Evolutionary conservation across 2,888 invertebrate species (phyloP), one percentile per base, ranked within the genome.

Genomic region (Lingula anatina): DNA sequence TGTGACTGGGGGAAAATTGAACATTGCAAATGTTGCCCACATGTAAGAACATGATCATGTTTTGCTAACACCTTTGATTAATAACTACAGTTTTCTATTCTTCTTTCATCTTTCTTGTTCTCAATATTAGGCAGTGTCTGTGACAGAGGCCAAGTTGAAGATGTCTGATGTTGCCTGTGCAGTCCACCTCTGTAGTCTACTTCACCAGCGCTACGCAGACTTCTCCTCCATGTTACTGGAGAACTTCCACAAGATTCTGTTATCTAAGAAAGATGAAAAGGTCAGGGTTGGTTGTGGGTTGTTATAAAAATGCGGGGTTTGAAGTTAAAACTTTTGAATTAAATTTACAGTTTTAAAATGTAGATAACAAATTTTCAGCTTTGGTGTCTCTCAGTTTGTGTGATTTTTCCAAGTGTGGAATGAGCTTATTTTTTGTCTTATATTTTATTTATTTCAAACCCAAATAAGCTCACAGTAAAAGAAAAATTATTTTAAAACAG

Each of bases 131-230:
- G 77, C 94, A n/a, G 83, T 89, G 1, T 92, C 93, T 5, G 82
- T 97, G 18, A 61, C 66, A 0, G 97, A 99, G 72, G 90, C 93
- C 0, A 96, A 96, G 76, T 78, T 97, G 23, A 99, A 99, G 80
- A 90, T 95, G 88, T 89, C 89, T 3, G 97, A 99, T 75, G 88
- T 99, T 7, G 81, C 85, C n/a, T 86, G 89, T 41, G 91, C 90
- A 15, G 85, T 97, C 2, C 85, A 84, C 62, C 81, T 96, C 23
- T 92, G 93, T 71, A 90, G 90, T 46, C 82, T 86, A 38, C 79
- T 96, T 7, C 93, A 96, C 76, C 88, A 88, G 66, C 87, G 88
- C 0, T 99, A 99, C 71, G 82, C 85, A 0, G 95, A 96, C 54
- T 99, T 99, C 76, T 84, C 91, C 0, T 79, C 84, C 2, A 85